Base-by-base conservation (phyloP, 1,140 invertebrate species). In the Pissodes strobi region DNA sequence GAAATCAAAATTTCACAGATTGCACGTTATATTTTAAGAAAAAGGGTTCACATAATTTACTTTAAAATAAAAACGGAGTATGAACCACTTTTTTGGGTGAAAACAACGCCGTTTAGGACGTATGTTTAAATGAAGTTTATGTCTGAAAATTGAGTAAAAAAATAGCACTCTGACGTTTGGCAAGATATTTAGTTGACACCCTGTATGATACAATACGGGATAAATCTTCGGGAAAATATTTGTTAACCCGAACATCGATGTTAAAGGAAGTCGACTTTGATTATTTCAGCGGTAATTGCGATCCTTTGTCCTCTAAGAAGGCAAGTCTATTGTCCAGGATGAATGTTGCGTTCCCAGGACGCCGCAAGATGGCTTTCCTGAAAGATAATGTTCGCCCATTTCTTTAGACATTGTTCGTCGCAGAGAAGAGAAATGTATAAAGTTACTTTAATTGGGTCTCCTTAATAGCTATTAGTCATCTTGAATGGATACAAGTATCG, bases 361-460 rank as follows among this genome's bases (percentile, higher is more conserved):
- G 58, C 45, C 30, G 23, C 58, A 48, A 45, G 58, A 60, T 38
- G 48, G 39, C 43, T 2, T 48, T 39, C 56, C 30, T 13, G 30
- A 17, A 45, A 25, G 38, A 23, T 46, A 43, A 21, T 25, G 18
- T 34, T 17, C n/a, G 5, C 21, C 21, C 25, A n/a, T 49, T 49
- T 38, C 58, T 12, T 23, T 17, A 19, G 19, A 39, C 46, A 60
- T 37, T 60, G 45, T 58, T 48, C 41, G 39, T 19, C 15, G 30
- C 17, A 15, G 27, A 34, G 23, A 34, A 13, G n/a, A 17, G 52
- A 55, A 13, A 55, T 17, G 38, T 38, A 57, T 22, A 46, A 46
- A 52, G 30, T 56, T 43, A 57, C 38, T 64, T 67, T 61, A 62
- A 67, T 67, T 67, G 64, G 56, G 46, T 51, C 45, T 21, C 39